Evolutionary conservation across 2,797 vertebrate species (phyloP).

Genomic region (Acanthurus lineatus): DNA sequence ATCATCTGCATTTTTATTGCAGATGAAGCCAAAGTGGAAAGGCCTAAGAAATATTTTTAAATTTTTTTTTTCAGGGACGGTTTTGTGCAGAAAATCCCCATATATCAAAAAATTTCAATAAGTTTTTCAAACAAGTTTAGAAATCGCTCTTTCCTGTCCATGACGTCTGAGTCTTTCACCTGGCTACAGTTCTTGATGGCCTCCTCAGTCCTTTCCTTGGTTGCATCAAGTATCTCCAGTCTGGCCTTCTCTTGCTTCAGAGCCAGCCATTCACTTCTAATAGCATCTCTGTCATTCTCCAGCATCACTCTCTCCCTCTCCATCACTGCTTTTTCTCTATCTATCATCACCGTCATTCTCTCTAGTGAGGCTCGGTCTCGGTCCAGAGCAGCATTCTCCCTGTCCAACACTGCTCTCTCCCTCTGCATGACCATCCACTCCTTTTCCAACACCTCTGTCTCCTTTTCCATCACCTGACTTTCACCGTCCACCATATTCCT

Average conservation of each 20-base stretch:
- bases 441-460: slow-evolving; percentile 71
- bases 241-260: slow-evolving; percentile 69
- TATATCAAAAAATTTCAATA: slow-evolving; percentile 74
- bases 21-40: slow-evolving; percentile 3
- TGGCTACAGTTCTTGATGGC: slow-evolving; percentile 5
- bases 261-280: slow-evolving; percentile 61
- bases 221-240: slow-evolving; percentile 29
- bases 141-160: slow-evolving; percentile 74
- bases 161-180: slow-evolving; percentile 23
- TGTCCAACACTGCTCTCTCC: slow-evolving; percentile 72
- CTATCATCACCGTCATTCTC: slow-evolving; percentile 72
- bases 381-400: slow-evolving; percentile 75
- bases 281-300: slow-evolving; percentile 71
- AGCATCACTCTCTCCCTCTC: slow-evolving; percentile 76
- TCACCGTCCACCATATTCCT: slow-evolving; percentile 56
- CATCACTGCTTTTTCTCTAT: slow-evolving; percentile 74
- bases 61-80: not conserved
- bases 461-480: slow-evolving; percentile 53
- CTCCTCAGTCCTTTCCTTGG: slow-evolving; percentile 38
- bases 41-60: not conserved
- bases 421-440: slow-evolving; percentile 76
- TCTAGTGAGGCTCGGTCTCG: slow-evolving; percentile 76
- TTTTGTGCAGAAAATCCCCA: not conserved
- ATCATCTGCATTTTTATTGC: slow-evolving; percentile 11
- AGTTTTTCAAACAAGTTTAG: slow-evolving; percentile 81